Evolutionary conservation across 2,113 vertebrate species (phyloP).

Genomic region (Oxyura jamaicensis): DNA sequence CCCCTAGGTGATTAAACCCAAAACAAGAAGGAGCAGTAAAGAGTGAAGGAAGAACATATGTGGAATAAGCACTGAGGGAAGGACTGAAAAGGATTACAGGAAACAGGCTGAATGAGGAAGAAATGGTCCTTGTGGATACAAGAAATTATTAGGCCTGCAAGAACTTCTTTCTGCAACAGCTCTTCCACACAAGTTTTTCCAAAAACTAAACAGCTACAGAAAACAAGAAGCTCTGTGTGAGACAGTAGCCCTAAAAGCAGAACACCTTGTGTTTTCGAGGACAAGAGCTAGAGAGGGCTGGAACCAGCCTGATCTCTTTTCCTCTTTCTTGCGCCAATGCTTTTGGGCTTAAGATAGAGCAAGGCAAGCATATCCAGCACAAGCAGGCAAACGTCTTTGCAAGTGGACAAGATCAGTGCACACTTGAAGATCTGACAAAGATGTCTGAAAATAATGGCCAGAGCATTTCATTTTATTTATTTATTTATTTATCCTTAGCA

Average conservation of each 20-base stretch:
- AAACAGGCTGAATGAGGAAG: neutral
- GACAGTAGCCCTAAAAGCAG: neutral
- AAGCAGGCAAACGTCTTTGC: neutral
- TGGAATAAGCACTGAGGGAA: neutral
- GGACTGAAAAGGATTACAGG: neutral
- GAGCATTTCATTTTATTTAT: neutral
- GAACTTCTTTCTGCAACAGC: neutral
- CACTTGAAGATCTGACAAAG: neutral
- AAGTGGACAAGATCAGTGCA: neutral
- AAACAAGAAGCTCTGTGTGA: fast-evolving
- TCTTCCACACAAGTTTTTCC: neutral
- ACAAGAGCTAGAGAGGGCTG: neutral
- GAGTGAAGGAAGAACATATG: neutral
- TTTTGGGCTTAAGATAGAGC: neutral
- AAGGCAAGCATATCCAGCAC: neutral
- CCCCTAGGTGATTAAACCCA: neutral
- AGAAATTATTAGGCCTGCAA: neutral
- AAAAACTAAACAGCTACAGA: neutral
- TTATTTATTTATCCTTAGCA: neutral
- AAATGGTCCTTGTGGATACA: neutral
- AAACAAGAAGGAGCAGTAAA: neutral
- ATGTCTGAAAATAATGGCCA: neutral
- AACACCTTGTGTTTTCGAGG: neutral
- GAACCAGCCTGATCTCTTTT: neutral
- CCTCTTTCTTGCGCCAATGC: neutral